Base-by-base conservation (phyloP, 2,888 invertebrate species). In the Polydrusus cervinus region DNA sequence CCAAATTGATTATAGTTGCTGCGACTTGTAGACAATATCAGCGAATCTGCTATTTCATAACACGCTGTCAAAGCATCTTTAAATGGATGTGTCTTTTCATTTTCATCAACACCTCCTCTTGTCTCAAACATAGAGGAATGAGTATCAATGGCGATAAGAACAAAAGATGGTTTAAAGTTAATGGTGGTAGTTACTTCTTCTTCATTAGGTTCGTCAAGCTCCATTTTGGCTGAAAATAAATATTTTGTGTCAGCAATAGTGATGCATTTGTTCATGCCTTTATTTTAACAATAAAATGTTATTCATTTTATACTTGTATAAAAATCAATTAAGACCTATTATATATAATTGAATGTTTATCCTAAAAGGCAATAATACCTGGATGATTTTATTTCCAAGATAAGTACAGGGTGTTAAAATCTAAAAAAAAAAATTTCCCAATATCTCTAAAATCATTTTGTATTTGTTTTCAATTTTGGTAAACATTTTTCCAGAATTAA, bases 101-200 rank as follows among this genome's bases (percentile, higher is more conserved):
- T 49, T 18, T 61, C 76, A 43, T 81, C 79, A 16, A 78, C 75
- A 18, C 78, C 68, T 64, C 78, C 75, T 64, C 76, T 68, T 9
- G 49, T 61, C 51, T 67, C 51, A 68, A 85, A 85, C 84, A 84
- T 84, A 16, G 78, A 74, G 10, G 81, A 74, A 68, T 83, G 80
- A 0, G 83, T 82, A 73, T 85, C 85, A 8, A 85, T 82, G 6
- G 81, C 83, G 30, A 85, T 79, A n/a, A 85, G 67, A 9, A 84
- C 81, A 74, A 81, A 84, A 0, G 83, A 79, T 13, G 82, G 82
- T 73, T 82, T 81, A 71, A 79, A 82, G 9, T 75, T 78, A 30
- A 75, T 72, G 40, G 74, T 74, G 45, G 75, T 70, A 9, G 74
- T 74, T 16, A 69, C 75, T 25, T 71, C 70, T 14, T 74, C 64